These are phyloP conservation scores for Chaenodraco wilsoni DNA, from an alignment of 2,797 vertebrate genomes.

Conservation along the genomic window DNA sequence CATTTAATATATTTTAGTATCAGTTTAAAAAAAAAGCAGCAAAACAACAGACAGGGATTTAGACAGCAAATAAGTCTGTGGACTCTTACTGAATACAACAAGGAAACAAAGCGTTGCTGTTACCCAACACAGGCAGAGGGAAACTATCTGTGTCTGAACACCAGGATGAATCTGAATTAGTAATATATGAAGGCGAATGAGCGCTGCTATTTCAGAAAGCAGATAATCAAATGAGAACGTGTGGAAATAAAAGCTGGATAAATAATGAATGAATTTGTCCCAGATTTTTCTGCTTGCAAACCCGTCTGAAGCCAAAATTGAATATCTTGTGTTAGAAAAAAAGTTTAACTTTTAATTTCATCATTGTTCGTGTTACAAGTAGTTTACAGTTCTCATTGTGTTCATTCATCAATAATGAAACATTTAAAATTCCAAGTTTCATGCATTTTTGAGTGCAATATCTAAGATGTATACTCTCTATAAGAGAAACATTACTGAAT, in stretches of 20 bases:
- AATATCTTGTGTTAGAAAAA: slow-evolving; percentile 37
- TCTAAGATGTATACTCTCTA: background rate
- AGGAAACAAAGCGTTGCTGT: slow-evolving; percentile 46
- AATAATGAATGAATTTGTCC: slow-evolving; percentile 81
- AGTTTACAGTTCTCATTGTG: slow-evolving; percentile 32
- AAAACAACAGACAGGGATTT: slow-evolving; percentile 1
- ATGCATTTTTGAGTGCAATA: slow-evolving; percentile 24
- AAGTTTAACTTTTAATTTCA: slow-evolving; percentile 56
- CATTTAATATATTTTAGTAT: background rate
- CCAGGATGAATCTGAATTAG: slow-evolving; percentile 69
- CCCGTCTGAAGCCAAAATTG: slow-evolving; percentile 48
- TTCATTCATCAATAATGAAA: slow-evolving; percentile 47
- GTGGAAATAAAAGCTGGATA: slow-evolving; percentile 76
- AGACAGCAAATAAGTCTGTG: slow-evolving; percentile 6
- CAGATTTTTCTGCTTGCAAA: slow-evolving; percentile 65
- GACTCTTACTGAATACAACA: slow-evolving; percentile 24
- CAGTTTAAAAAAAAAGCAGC: background rate
- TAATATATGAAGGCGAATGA: slow-evolving; percentile 72
- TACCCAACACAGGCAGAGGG: slow-evolving; percentile 51
- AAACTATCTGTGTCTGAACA: slow-evolving; percentile 66
- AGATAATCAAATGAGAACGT: slow-evolving; percentile 77
- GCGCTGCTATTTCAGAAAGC: slow-evolving; percentile 69
- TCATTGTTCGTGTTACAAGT: slow-evolving; percentile 36
- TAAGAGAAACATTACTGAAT: background rate
- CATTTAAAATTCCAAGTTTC: slow-evolving; percentile 23